phyloP scores from a whole-genome alignment of 2,888 invertebrate genomes.

The Caenorhabditis sulstoni region DNA sequence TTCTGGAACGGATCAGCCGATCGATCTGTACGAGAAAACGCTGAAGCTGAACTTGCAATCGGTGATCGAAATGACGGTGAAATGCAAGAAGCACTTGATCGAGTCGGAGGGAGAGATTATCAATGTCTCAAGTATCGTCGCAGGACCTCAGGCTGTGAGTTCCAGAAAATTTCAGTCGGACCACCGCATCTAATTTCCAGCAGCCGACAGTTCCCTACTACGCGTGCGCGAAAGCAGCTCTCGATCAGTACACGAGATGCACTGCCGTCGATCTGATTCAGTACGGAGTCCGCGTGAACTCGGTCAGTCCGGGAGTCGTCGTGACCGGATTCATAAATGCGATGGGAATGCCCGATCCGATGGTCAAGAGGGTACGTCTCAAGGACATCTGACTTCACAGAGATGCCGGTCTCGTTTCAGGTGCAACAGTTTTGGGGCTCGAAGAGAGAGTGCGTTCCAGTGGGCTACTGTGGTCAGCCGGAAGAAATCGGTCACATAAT shows the following conservation, averaged over 20 bases:
- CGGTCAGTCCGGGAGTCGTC: conserved; percentile 46
- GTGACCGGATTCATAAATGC: conserved; percentile 39
- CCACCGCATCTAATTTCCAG: neutral
- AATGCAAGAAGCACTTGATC: conserved; percentile 39
- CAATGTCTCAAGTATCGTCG: conserved; percentile 55
- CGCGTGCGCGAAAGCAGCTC: conserved; percentile 46
- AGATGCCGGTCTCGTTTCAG: too few relatives aligned
- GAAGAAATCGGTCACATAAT: conserved; percentile 35
- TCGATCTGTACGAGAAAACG: conserved; percentile 38
- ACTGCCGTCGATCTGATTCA: conserved; percentile 45
- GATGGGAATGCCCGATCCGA: conserved; percentile 41
- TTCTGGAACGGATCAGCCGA: conserved; percentile 29
- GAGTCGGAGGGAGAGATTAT: conserved; percentile 50
- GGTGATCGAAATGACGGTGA: conserved; percentile 42
- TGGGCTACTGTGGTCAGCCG: conserved; percentile 22
- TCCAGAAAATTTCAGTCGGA: too few relatives aligned
- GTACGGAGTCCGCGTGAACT: conserved; percentile 50
- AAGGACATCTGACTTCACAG: too few relatives aligned
- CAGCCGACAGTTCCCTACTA: conserved; percentile 38
- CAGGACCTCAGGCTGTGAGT: conserved; percentile 51
- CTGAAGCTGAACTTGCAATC: conserved; percentile 38
- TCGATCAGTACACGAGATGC: conserved; percentile 51
- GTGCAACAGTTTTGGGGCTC: conserved; percentile 32
- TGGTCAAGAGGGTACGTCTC: conserved; percentile 5
- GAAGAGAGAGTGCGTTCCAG: conserved; percentile 47